These are phyloP conservation scores for Conops quadrifasciatus DNA, from an alignment of 2,888 invertebrate species.

Conservation along the genomic window DNA sequence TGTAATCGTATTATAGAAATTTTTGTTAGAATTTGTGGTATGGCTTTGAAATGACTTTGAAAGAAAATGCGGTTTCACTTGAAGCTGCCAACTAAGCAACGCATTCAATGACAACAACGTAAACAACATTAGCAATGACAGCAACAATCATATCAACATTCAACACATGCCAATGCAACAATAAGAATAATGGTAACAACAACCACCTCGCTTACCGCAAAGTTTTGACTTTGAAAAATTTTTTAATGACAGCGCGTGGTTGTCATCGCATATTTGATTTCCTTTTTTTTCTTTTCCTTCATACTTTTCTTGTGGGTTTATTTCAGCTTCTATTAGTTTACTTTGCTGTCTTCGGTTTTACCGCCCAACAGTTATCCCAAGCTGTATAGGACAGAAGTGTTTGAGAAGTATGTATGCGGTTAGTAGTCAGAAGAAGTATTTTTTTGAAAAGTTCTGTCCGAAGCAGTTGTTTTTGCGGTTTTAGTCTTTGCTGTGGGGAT, in stretches of 20 bases:
- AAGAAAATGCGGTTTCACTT: slow-evolving; percentile 63
- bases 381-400: too few relatives aligned
- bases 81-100: slow-evolving; percentile 50
- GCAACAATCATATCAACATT: background rate
- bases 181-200: background rate
- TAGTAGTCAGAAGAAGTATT: too few relatives aligned
- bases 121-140: slow-evolving; percentile 37
- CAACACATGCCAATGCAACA: background rate
- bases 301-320: too few relatives aligned
- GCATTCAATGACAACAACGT: slow-evolving; percentile 25
- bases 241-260: slow-evolving; percentile 23
- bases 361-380: too few relatives aligned
- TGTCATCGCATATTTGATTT: background rate
- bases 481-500: too few relatives aligned
- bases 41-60: slow-evolving; percentile 52
- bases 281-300: too few relatives aligned
- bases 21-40: slow-evolving; percentile 31
- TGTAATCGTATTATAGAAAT: background rate
- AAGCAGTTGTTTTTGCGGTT: too few relatives aligned
- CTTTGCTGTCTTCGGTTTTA: too few relatives aligned
- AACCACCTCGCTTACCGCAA: slow-evolving; percentile 18
- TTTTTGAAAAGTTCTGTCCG: too few relatives aligned
- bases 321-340: too few relatives aligned
- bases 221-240: slow-evolving; percentile 29
- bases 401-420: too few relatives aligned